Evolutionary conservation across 2,797 vertebrate species (phyloP), one percentile per base, ranked within the genome.

Genomic region (Trematomus bernacchii): DNA sequence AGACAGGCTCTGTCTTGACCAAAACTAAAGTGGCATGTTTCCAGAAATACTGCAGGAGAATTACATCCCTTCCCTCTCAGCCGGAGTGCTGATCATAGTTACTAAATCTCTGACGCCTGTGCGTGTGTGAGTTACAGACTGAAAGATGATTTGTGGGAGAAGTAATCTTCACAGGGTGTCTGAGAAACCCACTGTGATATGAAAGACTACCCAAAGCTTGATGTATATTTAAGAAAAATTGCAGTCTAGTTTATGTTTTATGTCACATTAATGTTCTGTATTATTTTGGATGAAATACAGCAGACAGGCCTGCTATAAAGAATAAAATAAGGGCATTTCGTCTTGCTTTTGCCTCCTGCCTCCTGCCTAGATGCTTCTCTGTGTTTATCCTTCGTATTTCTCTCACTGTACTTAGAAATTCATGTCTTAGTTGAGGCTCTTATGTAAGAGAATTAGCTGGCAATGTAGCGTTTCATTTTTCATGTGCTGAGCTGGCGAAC

Each of bases 371-470:
- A 55, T 72, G 48, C 58, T 70, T 27, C 59, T 60, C 21, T 59
- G 30, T 70, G 27, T 75, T 86, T 82, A 46, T 51, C 46, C 52
- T 73, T 69, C 21, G 1, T 50, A 59, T 78, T 72, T 64, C 67
- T 69, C 57, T 46, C 54, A 57, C 67, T 81, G 50, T 67, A 44
- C 71, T 82, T 82, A 58, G 23, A 74, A 76, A 76, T 86, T 76
- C 52, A 71, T 40, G 43, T 80, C 76, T 78, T 72, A 47, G 80
- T 57, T 53, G 61, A 80, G 66, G 76, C 83, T 76, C 55, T 92
- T 93, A 91, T 78, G 79, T 92, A 92, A 92, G 83, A 72, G 78
- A 87, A 90, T 91, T 84, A 87, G 75, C 78, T 48, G 58, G 75
- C 55, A 73, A 51, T 84, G 84, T 73, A 65, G 82, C 57, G 12